Conservation (phyloP, 2,113 vertebrate species). For the Sceloporus tristichus region DNA sequence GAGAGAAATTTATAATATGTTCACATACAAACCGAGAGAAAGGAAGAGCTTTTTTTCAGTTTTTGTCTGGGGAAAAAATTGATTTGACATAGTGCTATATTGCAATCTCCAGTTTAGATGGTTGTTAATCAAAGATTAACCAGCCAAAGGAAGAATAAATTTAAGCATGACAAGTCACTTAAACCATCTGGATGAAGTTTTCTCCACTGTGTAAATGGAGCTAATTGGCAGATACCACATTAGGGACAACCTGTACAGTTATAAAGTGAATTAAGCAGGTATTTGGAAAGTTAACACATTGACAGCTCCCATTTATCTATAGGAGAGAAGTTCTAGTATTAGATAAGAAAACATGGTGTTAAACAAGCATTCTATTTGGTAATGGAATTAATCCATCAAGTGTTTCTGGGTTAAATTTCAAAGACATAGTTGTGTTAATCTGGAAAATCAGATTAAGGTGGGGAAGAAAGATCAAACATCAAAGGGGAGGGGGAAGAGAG, state of each 20-base stretch:
- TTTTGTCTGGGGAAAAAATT: background rate
- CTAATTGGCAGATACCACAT: slow-evolving; percentile 6
- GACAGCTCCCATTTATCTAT: no score
- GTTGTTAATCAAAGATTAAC: slow-evolving; percentile 11
- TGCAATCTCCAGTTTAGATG: background rate
- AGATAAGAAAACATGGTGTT: no score
- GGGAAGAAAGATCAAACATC: no score
- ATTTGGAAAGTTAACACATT: background rate
- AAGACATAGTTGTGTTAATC: no score
- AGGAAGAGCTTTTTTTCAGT: background rate
- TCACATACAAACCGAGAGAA: background rate
- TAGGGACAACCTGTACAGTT: background rate
- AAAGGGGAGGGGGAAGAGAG: no score
- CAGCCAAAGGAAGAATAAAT: slow-evolving; percentile 11
- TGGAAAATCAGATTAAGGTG: no score
- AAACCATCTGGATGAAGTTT: slow-evolving; percentile 29
- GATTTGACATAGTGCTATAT: background rate
- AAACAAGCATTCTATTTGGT: no score
- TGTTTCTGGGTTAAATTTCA: no score
- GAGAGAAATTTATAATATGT: background rate
- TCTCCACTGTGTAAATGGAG: slow-evolving; percentile 22
- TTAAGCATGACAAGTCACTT: background rate
- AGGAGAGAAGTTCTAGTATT: no score
- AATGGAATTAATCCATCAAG: no score
- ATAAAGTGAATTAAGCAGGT: slow-evolving; percentile 25